A percentile compares a stretch with the other conserved stretches of the same genome.
Evolutionary conservation across 2,888 invertebrate genomes (phyloP).

Genomic region (Sphecodes monilicornis): DNA sequence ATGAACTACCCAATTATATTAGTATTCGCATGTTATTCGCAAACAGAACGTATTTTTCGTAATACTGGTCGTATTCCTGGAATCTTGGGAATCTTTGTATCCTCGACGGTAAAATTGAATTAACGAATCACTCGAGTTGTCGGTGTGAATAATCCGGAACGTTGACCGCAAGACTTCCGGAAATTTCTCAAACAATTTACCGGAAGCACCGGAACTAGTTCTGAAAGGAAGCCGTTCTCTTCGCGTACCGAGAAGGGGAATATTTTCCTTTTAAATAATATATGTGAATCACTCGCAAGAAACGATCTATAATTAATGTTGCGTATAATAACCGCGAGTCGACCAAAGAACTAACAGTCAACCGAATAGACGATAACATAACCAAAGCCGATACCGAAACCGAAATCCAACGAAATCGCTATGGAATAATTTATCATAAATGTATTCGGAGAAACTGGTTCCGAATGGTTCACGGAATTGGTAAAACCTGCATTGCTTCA

Average conservation of each 20-base stretch:
- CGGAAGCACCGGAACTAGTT: slow-evolving; percentile 37
- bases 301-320: background rate
- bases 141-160: slow-evolving; percentile 23
- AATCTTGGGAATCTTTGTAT: slow-evolving; percentile 15
- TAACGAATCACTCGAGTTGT: slow-evolving; percentile 17
- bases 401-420: background rate
- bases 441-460: background rate
- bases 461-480: background rate
- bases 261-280: background rate
- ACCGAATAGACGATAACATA: too few species aligned
- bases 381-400: too few species aligned
- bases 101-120: slow-evolving; percentile 22
- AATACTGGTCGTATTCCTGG: background rate
- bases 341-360: background rate
- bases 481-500: background rate
- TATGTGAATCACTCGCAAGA: slow-evolving; percentile 9
- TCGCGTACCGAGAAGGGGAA: slow-evolving; percentile 2
- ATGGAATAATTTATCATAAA: background rate
- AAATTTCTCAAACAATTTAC: slow-evolving; percentile 27
- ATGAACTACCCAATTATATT: background rate
- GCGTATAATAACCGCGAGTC: background rate
- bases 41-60: background rate
- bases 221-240: background rate
- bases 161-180: slow-evolving; percentile 22
- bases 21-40: background rate